Evolutionary conservation across 2,797 vertebrate species (phyloP).

Genomic region (Tadarida brasiliensis): DNA sequence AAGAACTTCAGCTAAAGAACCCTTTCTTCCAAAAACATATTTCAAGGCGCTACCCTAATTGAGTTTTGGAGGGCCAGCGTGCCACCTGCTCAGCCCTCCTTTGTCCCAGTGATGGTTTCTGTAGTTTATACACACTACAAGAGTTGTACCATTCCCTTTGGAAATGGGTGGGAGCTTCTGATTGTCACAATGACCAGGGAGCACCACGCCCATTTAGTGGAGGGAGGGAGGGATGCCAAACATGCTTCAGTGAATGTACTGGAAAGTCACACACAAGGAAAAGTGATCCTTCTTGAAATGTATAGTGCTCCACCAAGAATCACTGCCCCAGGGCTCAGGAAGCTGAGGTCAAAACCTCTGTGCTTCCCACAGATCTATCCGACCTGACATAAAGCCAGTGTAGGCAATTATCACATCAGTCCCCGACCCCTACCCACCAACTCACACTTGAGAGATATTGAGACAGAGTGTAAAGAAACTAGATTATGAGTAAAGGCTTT

Average conservation of each 20-base stretch:
- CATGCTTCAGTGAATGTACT: neutral
- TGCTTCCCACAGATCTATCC: neutral
- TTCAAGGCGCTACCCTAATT: neutral
- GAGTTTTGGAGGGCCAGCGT: neutral
- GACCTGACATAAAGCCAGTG: neutral
- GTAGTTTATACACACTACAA: neutral
- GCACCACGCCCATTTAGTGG: neutral
- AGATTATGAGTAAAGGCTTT: neutral
- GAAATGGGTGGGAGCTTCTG: neutral
- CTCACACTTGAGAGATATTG: neutral
- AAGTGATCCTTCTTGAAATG: neutral
- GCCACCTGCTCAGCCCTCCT: neutral
- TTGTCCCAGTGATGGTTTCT: neutral
- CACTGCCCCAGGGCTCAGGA: neutral
- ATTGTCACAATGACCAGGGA: neutral
- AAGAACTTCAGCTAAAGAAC: neutral
- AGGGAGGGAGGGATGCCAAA: neutral
- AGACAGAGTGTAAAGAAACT: neutral
- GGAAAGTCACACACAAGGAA: neutral
- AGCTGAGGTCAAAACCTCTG: neutral
- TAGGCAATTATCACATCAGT: neutral
- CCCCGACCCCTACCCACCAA: neutral
- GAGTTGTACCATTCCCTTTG: neutral
- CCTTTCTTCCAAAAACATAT: neutral
- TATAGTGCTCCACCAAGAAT: neutral